phyloP scores from a whole-genome alignment of 1,140 invertebrate genomes.

The Steinernema feltiae region DNA sequence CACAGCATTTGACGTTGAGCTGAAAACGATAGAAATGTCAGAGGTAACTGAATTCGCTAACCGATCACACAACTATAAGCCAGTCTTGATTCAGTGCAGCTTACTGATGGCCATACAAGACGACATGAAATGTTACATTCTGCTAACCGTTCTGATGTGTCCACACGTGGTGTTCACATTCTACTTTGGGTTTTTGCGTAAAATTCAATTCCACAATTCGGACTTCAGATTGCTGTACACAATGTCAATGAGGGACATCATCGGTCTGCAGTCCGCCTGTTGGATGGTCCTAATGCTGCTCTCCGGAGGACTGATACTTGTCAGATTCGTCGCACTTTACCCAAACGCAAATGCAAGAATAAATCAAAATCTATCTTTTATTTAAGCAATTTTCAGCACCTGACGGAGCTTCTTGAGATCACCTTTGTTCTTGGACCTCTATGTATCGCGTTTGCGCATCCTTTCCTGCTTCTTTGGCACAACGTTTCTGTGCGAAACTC shows the following conservation, averaged over 20 bases:
- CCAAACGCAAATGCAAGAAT: neutral
- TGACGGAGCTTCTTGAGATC: neutral
- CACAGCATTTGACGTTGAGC: constrained; percentile 30
- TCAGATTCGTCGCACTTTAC: neutral
- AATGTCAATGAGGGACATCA: neutral
- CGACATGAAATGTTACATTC: constrained; percentile 6
- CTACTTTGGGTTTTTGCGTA: neutral
- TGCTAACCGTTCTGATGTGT: neutral
- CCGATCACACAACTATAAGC: neutral
- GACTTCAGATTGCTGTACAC: neutral
- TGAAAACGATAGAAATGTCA: neutral
- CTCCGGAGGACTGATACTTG: neutral
- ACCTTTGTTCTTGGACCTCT: neutral
- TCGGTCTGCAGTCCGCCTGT: neutral
- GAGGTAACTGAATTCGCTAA: neutral
- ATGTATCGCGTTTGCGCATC: neutral
- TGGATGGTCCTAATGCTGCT: constrained; percentile 3
- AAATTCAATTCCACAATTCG: neutral
- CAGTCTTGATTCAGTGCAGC: neutral
- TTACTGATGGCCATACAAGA: constrained; percentile 2
- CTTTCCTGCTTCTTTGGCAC: constrained; percentile 2
- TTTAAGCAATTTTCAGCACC: neutral
- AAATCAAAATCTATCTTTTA: neutral
- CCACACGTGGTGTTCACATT: neutral
- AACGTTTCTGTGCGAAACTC: neutral